Evolutionary conservation across 2,797 vertebrate genomes (phyloP).

Genomic region (Muscicapa striata): DNA sequence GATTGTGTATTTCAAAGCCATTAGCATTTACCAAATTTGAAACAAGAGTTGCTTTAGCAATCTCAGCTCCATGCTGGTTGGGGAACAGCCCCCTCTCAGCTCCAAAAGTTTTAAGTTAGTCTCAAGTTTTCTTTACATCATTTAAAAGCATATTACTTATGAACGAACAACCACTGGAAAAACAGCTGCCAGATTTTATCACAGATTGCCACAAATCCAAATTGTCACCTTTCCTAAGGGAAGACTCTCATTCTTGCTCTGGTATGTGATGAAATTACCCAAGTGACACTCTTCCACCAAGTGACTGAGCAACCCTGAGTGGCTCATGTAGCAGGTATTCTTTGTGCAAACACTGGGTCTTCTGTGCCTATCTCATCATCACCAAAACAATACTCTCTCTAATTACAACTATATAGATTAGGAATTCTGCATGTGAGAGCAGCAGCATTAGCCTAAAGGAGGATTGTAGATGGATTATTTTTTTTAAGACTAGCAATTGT

Average conservation of each 20-base stretch:
- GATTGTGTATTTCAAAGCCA: not conserved
- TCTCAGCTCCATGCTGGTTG: not conserved
- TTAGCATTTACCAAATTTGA: not conserved
- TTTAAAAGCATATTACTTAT: not conserved
- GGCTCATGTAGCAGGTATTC: fast-evolving
- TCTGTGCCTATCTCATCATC: not conserved
- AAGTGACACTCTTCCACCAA: not conserved
- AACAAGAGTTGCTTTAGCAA: not conserved
- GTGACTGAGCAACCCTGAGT: fast-evolving
- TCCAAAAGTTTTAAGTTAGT: not conserved
- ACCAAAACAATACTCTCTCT: not conserved
- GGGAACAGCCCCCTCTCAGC: not conserved
- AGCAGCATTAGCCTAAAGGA: not conserved
- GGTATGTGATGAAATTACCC: not conserved
- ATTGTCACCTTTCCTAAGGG: not conserved
- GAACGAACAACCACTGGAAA: not conserved
- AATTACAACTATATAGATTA: not conserved
- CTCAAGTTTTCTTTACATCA: not conserved
- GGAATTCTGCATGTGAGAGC: not conserved
- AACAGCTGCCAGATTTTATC: not conserved
- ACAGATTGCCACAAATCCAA: not conserved
- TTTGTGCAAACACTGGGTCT: not conserved
- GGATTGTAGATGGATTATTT: not conserved
- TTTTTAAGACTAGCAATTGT: not conserved
- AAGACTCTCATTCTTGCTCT: not conserved